Evolutionary conservation across 92 coral and sea anemone genomes (phyloP).

Genomic region (Porites divaricata): DNA sequence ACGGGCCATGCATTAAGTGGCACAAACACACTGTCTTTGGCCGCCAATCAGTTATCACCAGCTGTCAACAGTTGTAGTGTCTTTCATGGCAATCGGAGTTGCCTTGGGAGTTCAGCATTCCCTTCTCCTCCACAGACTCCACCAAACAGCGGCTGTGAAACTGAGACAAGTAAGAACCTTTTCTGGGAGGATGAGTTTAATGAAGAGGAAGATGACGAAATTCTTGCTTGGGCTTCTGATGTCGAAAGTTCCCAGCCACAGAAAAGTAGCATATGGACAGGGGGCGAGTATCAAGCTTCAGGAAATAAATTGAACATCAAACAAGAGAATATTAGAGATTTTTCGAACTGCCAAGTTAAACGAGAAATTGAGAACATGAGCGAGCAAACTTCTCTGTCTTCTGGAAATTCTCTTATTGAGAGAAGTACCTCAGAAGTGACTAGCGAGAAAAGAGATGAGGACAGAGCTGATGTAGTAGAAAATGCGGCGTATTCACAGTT

Average conservation of each 20-base stretch:
- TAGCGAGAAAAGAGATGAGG: neutral
- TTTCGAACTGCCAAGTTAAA: neutral
- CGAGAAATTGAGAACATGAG: neutral
- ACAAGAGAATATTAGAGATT: neutral
- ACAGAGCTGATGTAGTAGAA: neutral
- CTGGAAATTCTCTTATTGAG: neutral
- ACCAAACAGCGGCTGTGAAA: too few species aligned
- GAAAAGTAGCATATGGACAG: neutral
- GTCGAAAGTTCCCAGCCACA: slow-evolving; percentile 6
- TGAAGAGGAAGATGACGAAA: slow-evolving; percentile 19
- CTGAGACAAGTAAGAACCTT: neutral
- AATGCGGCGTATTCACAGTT: neutral
- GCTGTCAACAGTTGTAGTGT: neutral
- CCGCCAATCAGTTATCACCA: neutral
- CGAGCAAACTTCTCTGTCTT: neutral
- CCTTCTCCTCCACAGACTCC: too few species aligned
- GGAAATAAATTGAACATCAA: slow-evolving; percentile 3
- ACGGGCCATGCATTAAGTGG: neutral
- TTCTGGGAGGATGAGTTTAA: slow-evolving; percentile 21
- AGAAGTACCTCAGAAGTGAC: neutral
- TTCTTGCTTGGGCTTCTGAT: slow-evolving; percentile 32
- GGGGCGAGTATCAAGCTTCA: neutral
- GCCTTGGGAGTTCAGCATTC: too few species aligned
- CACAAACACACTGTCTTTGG: neutral
- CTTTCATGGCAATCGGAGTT: too few species aligned